Evolutionary conservation across 2,888 invertebrate species (phyloP).

Genomic region (Incurvaria masculella): DNA sequence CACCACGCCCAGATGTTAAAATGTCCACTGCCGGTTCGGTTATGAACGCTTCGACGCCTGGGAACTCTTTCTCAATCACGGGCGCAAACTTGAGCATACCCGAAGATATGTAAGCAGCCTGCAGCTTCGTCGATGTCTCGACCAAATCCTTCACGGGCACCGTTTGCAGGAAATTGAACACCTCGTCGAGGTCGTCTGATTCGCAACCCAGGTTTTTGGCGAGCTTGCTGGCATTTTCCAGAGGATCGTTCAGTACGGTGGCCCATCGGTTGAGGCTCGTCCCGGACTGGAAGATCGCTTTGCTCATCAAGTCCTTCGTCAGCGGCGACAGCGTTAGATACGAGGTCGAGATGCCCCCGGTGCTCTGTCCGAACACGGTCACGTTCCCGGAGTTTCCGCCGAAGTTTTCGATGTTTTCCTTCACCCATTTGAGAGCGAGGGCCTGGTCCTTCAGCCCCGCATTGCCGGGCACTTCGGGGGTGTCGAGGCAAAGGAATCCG

Average conservation of each 20-base stretch:
- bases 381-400: conserved; percentile 43
- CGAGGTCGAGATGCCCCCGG: conserved; percentile 30
- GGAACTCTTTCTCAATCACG: conserved; percentile 42
- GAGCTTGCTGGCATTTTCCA: conserved; percentile 32
- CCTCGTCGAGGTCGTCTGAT: conserved; percentile 30
- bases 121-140: conserved; percentile 25
- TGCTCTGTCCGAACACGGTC: conserved; percentile 42
- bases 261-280: conserved; percentile 26
- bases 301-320: conserved; percentile 33
- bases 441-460: conserved; percentile 45
- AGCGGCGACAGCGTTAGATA: conserved; percentile 38
- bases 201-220: conserved; percentile 35
- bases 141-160: conserved; percentile 37
- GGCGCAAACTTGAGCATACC: conserved; percentile 22
- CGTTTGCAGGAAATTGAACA: conserved; percentile 34
- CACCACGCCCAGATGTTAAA: conserved; percentile 35
- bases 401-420: conserved; percentile 39
- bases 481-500: conserved; percentile 43
- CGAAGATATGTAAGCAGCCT: conserved; percentile 15
- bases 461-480: conserved; percentile 45
- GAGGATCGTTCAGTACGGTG: conserved; percentile 28
- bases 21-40: conserved; percentile 35
- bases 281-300: conserved; percentile 42
- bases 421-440: conserved; percentile 39
- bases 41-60: conserved; percentile 32